Evolutionary conservation across 2,888 invertebrate species (phyloP).

Genomic region (Heliconius charithonia): DNA sequence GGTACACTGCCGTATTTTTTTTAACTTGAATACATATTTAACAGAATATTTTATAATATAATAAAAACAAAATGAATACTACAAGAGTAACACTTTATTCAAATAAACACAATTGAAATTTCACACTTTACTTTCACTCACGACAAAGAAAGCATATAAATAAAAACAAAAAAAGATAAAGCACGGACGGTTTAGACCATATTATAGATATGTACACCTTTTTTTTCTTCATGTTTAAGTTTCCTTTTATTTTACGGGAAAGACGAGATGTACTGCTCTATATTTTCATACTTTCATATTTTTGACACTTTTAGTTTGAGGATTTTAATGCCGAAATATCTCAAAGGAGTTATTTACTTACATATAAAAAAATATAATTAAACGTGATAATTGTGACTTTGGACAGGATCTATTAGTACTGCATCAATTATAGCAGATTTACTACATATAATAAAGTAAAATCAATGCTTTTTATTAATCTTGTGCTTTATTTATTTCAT

Average conservation of each 20-base stretch:
- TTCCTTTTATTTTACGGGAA: neutral
- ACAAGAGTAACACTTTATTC: neutral
- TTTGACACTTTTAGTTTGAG: neutral
- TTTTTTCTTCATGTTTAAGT: neutral
- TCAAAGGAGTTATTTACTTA: neutral
- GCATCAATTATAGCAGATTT: neutral
- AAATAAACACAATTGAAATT: conserved; percentile 8
- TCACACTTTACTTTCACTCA: conserved; percentile 9
- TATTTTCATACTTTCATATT: too few relatives aligned
- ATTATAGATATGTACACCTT: too few relatives aligned
- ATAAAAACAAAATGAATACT: neutral
- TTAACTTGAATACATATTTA: too few relatives aligned
- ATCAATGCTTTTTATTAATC: neutral
- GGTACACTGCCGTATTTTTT: too few relatives aligned
- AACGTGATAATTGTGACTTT: neutral
- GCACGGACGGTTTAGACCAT: neutral
- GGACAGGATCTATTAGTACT: neutral
- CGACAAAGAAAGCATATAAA: conserved; percentile 16
- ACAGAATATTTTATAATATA: too few relatives aligned
- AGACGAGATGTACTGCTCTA: too few relatives aligned
- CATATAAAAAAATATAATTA: neutral
- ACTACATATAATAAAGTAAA: neutral
- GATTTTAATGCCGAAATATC: neutral
- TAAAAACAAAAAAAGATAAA: conserved; percentile 5
- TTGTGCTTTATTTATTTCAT: neutral